Evolutionary conservation across 2,888 invertebrate species (phyloP), one percentile per base, ranked within the genome.

Genomic region (Sphaerophoria rueppellii): DNA sequence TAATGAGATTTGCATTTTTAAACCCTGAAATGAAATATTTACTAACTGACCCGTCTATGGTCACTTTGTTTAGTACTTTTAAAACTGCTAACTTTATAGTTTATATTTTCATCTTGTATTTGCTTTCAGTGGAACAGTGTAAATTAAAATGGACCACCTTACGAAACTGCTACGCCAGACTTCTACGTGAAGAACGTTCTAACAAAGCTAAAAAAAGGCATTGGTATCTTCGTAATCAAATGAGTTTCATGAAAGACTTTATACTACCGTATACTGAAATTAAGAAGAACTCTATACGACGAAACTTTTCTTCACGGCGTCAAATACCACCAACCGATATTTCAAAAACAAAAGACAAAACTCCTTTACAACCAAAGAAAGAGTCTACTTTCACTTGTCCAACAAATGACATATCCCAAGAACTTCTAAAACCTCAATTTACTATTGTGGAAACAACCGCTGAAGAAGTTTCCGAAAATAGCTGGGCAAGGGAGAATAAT

Each of bases 151-250:
- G 80, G 80, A 50, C 48, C 6, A 57, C 70, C 24, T 43, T 80
- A 16, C 63, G 80, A 11, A 80, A 80, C 6, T 80, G 80, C 35
- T 80, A 75, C 16, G 80, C 75, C 1, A 55, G 80, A 16, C 0
- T 60, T 4, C 35, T 80, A 11, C 80, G 80, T 3, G 43, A 75
- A 6, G 57, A 80, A 46, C 69, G 75, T 9, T 50, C 4, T 4
- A 24, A 37, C 0, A 75, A 70, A 11, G 16, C 9, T 9, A 35
- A 54, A 11, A 60, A 43, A 3, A 80, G 57, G 37, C 40, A 63
- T 6, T 80, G 80, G 80, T 70, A 80, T 32, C 57, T 80, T 2
- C 34, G 75, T 32, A 70, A 70, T 6, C 32, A 70, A 16, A 54
- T 80, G 37, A 57, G 34, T 35, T 80, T 80, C 11, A 32, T 80